These are phyloP conservation scores for Brachyhypopomus occidentalis DNA, from an alignment of 2,113 vertebrate species.

Conservation along the genomic window DNA sequence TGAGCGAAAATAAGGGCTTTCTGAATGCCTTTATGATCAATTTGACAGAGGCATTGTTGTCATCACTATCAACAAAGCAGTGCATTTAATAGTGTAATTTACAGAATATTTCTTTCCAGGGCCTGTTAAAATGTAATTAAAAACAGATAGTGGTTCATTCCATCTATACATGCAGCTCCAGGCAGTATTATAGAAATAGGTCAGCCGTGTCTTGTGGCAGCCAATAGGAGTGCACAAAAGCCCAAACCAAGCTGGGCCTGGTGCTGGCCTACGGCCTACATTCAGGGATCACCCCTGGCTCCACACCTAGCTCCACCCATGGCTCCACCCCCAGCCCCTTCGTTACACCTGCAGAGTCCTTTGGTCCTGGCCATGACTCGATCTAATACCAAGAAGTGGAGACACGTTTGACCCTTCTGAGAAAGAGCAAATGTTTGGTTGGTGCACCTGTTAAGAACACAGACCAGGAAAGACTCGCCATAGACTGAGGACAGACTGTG, in stretches of 20 bases:
- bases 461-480: conserved; percentile 6
- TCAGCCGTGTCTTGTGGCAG: conserved; percentile 75
- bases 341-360: conserved; percentile 64
- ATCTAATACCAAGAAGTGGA: conserved; percentile 14
- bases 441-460: no score
- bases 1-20: background rate
- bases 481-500: conserved; percentile 43
- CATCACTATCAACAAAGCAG: conserved; percentile 41
- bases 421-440: background rate
- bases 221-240: conserved; percentile 75
- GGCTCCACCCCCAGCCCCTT: conserved; percentile 52
- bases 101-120: conserved; percentile 58
- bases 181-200: conserved; percentile 77
- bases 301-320: conserved; percentile 51
- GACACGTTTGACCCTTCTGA: conserved; percentile 20
- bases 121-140: conserved; percentile 84
- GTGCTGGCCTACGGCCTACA: conserved; percentile 79
- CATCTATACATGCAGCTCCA: conserved; percentile 75
- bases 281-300: conserved; percentile 72
- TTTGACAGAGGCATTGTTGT: conserved; percentile 41
- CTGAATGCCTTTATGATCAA: conserved; percentile 35
- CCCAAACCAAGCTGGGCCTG: conserved; percentile 77
- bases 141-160: conserved; percentile 76
- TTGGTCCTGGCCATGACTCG: conserved; percentile 4
- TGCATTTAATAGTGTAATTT: conserved; percentile 58